These are phyloP conservation scores for Lymantria dispar DNA, from an alignment of 2,888 invertebrate genomes.

Conservation along the genomic window DNA sequence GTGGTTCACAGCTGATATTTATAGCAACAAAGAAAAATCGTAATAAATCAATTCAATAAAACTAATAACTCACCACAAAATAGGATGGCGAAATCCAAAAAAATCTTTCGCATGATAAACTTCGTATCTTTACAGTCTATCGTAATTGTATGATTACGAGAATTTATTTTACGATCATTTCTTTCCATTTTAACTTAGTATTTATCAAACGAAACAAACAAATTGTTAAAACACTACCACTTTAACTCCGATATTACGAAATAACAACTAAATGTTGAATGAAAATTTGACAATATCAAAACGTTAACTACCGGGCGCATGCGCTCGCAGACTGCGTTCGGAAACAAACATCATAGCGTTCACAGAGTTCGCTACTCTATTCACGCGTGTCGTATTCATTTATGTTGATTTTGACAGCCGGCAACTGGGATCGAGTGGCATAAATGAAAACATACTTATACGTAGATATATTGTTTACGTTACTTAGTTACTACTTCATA, in stretches of 20 bases:
- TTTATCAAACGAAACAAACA: slow-evolving; percentile 24
- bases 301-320: slow-evolving; percentile 67
- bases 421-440: not conserved
- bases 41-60: slow-evolving; percentile 1
- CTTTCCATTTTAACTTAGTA: slow-evolving; percentile 61
- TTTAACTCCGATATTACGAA: slow-evolving; percentile 55
- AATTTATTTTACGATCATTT: slow-evolving; percentile 66
- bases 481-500: no score
- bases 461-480: no score
- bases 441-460: no score
- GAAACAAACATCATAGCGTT: slow-evolving; percentile 27
- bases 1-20: not conserved
- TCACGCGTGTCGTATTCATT: slow-evolving; percentile 18
- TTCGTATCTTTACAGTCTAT: slow-evolving; percentile 80
- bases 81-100: slow-evolving; percentile 85
- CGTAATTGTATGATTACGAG: slow-evolving; percentile 62
- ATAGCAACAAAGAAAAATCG: not conserved
- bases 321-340: slow-evolving; percentile 69
- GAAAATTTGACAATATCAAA: slow-evolving; percentile 29
- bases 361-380: slow-evolving; percentile 24
- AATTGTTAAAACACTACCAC: slow-evolving; percentile 42
- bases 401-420: slow-evolving; percentile 3
- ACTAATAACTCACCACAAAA: slow-evolving; percentile 84
- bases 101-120: slow-evolving; percentile 84
- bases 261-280: slow-evolving; percentile 44